Percentiles rank a stretch among this genome's conserved stretches.
These are phyloP conservation scores for Pandemis corylana DNA, from an alignment of 2,888 invertebrate species.

Conservation along the genomic window DNA sequence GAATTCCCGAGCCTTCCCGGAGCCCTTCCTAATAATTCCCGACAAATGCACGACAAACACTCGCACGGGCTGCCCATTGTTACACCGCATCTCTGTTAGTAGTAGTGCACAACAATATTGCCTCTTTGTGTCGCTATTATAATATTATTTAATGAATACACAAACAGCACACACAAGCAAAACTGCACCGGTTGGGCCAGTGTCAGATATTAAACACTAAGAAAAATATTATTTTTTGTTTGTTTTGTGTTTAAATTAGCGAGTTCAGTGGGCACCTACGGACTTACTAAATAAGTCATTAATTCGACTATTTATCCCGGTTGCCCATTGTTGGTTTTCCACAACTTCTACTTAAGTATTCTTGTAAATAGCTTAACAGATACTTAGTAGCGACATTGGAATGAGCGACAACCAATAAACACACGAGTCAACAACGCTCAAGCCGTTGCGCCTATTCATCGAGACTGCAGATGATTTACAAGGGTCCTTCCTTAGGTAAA, in stretches of 20 bases:
- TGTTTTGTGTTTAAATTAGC: conserved; percentile 24
- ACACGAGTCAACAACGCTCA: conserved; percentile 80
- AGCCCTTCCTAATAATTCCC: conserved; percentile 84
- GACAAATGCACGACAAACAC: conserved; percentile 84
- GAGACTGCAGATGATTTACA: conserved; percentile 82
- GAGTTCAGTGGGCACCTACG: conserved; percentile 30
- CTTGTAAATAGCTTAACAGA: conserved; percentile 76
- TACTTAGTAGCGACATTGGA: conserved; percentile 71
- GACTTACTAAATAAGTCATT: conserved; percentile 37
- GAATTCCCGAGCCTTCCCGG: conserved; percentile 84
- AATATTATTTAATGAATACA: conserved; percentile 70
- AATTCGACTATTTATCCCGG: conserved; percentile 21
- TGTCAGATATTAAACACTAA: conserved; percentile 21
- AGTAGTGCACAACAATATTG: conserved; percentile 78
- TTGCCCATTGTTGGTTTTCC: conserved; percentile 48
- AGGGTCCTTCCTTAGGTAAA: conserved; percentile 84
- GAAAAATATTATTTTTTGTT: conserved; percentile 22
- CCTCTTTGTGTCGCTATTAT: conserved; percentile 64
- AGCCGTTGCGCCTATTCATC: conserved; percentile 77
- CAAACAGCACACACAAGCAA: conserved; percentile 51
- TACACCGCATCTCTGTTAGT: conserved; percentile 67
- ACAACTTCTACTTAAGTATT: conserved; percentile 64
- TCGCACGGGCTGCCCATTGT: conserved; percentile 82
- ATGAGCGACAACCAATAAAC: conserved; percentile 75
- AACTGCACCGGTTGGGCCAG: conserved; percentile 16